These are phyloP conservation scores for Chloebia gouldiae DNA, from an alignment of 2,113 vertebrate species.

Conservation along the genomic window DNA sequence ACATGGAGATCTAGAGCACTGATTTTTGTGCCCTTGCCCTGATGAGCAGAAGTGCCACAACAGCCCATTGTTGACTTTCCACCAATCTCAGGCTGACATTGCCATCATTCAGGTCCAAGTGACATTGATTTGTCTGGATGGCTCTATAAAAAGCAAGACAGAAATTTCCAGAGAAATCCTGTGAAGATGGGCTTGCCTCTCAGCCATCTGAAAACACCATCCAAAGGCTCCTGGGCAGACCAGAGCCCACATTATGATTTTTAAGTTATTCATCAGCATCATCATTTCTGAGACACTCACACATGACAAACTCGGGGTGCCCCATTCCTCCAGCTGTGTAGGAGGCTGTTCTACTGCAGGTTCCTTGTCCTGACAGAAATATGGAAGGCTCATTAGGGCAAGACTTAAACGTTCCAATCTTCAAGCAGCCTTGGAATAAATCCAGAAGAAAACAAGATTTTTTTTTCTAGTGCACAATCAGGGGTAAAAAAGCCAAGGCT, in stretches of 20 bases:
- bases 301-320: rapidly evolving
- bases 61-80: not conserved
- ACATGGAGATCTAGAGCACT: not conserved
- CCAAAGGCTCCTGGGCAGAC: rapidly evolving
- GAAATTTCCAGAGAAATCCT: not conserved
- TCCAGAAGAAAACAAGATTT: not conserved
- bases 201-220: not conserved
- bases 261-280: not conserved
- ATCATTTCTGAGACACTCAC: rapidly evolving
- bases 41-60: not conserved
- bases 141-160: not conserved
- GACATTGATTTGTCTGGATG: rapidly evolving
- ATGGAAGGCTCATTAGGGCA: rapidly evolving
- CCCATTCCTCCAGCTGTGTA: not conserved
- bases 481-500: not conserved
- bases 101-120: not conserved
- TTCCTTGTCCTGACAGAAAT: not conserved
- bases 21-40: not conserved
- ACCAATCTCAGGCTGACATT: not conserved
- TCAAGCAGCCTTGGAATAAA: not conserved
- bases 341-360: not conserved
- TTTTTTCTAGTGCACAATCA: not conserved
- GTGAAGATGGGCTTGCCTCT: not conserved
- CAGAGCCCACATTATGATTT: not conserved
- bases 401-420: rapidly evolving